phyloP scores from a whole-genome alignment of 2,888 invertebrate genomes.

The Netelia inedita region DNA sequence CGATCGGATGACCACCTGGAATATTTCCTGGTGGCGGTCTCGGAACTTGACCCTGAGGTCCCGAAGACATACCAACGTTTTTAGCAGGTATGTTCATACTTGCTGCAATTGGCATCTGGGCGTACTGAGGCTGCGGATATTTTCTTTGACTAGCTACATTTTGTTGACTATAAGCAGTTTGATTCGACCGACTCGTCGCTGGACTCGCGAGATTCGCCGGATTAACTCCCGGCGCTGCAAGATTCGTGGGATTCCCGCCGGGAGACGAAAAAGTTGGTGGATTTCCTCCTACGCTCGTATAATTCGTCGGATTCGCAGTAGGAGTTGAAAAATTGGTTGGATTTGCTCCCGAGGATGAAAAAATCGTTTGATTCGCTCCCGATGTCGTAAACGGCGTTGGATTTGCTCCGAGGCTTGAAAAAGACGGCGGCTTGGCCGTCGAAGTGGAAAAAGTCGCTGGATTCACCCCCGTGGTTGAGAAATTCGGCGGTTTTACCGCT shows the following conservation, averaged over 20 bases:
- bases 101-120: neutral
- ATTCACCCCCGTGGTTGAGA: neutral
- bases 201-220: conserved; percentile 24
- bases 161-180: conserved; percentile 74
- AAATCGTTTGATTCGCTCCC: neutral
- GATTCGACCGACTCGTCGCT: conserved; percentile 60
- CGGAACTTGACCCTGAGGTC: too few species aligned
- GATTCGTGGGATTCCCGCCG: conserved; percentile 3
- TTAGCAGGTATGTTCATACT: too few species aligned
- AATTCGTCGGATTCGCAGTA: neutral
- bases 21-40: conserved; percentile 44
- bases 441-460: neutral
- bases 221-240: neutral
- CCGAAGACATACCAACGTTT: too few species aligned
- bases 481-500: neutral
- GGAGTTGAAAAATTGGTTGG: neutral
- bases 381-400: neutral
- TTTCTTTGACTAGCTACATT: conserved; percentile 79
- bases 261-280: conserved; percentile 7
- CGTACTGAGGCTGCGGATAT: conserved; percentile 75
- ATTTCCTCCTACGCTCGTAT: conserved; percentile 1
- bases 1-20: conserved; percentile 42
- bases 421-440: neutral
- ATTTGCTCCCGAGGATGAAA: neutral
- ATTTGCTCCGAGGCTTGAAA: neutral